These are phyloP conservation scores for Rhagoletis pomonella DNA, from an alignment of 1,140 invertebrate species.

Conservation along the genomic window DNA sequence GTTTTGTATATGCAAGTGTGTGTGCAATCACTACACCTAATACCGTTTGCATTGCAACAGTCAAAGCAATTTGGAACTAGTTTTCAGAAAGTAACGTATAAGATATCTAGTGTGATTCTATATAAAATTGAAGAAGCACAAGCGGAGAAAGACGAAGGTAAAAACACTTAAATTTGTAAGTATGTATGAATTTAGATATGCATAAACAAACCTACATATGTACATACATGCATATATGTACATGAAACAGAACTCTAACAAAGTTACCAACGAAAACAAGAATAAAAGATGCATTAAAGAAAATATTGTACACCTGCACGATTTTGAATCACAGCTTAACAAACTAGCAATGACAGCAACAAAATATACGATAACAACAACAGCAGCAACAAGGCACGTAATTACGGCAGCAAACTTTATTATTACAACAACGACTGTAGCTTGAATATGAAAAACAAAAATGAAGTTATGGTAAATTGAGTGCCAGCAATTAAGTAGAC, in stretches of 20 bases:
- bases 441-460: slow-evolving; percentile 25
- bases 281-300: slow-evolving; percentile 32
- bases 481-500: slow-evolving; percentile 31
- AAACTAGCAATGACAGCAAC: slow-evolving; percentile 58
- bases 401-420: slow-evolving; percentile 25
- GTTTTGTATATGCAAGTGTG: neutral
- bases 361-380: slow-evolving; percentile 58
- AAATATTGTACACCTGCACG: slow-evolving; percentile 72
- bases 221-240: neutral
- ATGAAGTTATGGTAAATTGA: slow-evolving; percentile 37
- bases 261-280: neutral
- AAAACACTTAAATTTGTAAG: neutral
- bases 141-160: neutral
- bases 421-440: slow-evolving; percentile 45
- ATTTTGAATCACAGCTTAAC: slow-evolving; percentile 64
- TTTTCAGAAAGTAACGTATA: slow-evolving; percentile 60
- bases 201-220: neutral
- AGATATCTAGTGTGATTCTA: neutral
- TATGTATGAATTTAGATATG: neutral
- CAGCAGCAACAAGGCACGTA: slow-evolving; percentile 11
- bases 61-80: slow-evolving; percentile 68
- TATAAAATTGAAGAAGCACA: neutral
- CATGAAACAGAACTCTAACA: slow-evolving; percentile 1
- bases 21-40: slow-evolving; percentile 34
- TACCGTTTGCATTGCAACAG: slow-evolving; percentile 23